Conservation (phyloP, 2,113 vertebrate genomes). For the Sphyrna mokarran region DNA sequence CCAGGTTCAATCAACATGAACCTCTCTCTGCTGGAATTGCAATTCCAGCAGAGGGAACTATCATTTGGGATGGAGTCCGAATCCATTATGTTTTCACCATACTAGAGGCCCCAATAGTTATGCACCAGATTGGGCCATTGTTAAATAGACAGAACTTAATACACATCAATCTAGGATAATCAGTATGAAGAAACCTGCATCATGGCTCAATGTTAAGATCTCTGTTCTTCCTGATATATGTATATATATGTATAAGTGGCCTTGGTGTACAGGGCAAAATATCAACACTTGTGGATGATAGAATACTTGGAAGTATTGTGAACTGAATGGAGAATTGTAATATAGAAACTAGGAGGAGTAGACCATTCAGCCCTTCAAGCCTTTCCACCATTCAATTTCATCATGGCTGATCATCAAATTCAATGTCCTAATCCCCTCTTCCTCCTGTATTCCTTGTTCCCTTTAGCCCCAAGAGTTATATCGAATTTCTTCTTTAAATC, state of each 20-base stretch:
- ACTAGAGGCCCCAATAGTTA: background rate
- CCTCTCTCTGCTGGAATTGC: no score
- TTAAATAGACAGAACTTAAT: background rate
- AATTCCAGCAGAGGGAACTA: background rate
- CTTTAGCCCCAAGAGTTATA: no score
- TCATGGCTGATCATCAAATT: no score
- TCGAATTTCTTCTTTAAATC: no score
- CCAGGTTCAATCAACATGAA: background rate
- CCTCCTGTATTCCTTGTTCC: no score
- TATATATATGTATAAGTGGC: background rate
- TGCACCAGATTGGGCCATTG: background rate
- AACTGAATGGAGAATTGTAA: background rate
- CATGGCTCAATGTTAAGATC: background rate
- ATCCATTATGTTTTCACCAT: background rate
- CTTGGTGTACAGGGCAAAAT: background rate
- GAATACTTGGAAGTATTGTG: background rate
- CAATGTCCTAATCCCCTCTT: no score
- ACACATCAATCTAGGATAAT: background rate
- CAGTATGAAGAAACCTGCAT: background rate
- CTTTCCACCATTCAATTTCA: no score
- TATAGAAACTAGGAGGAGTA: no score
- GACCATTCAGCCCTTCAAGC: no score
- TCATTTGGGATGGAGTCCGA: background rate
- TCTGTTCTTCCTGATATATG: background rate
- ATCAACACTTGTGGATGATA: background rate